These are phyloP conservation scores for Harmothoe impar DNA, from an alignment of 2,888 invertebrate genomes.

Conservation along the genomic window DNA sequence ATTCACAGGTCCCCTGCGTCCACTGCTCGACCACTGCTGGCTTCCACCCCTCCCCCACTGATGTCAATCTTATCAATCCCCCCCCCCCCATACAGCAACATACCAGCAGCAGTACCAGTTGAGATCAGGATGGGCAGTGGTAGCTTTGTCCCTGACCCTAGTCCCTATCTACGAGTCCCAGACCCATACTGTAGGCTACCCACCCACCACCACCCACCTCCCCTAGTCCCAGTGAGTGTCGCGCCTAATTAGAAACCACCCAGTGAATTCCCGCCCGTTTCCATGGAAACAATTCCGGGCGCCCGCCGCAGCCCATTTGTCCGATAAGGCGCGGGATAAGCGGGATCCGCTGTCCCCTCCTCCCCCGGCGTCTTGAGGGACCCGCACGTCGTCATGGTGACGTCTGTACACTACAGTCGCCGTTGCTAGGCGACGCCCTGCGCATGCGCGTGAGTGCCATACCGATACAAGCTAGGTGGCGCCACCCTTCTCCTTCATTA, in stretches of 20 bases:
- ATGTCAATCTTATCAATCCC: background rate
- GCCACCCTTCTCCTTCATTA: background rate
- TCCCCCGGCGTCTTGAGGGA: background rate
- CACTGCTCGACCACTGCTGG: too few relatives aligned
- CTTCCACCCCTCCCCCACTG: background rate
- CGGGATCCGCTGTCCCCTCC: slow-evolving; percentile 4
- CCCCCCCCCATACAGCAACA: background rate
- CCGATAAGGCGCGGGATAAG: slow-evolving; percentile 7
- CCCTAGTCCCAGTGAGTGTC: background rate
- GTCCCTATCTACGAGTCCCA: too few relatives aligned
- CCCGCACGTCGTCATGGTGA: slow-evolving; percentile 23
- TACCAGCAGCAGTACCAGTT: background rate
- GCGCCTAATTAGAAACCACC: slow-evolving; percentile 49
- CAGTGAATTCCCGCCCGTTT: slow-evolving; percentile 21
- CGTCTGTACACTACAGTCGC: background rate
- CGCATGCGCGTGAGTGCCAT: background rate
- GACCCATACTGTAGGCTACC: background rate
- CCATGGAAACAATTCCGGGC: slow-evolving; percentile 52
- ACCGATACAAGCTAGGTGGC: slow-evolving; percentile 18
- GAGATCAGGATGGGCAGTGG: too few relatives aligned
- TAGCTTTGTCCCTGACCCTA: too few relatives aligned
- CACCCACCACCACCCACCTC: background rate
- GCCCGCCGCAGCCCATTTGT: background rate
- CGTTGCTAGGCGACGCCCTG: slow-evolving; percentile 43
- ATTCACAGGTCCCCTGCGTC: too few relatives aligned